Evolutionary conservation across 2,888 invertebrate genomes (phyloP), one percentile per base, ranked within the genome.

Genomic region (Eristalis intricaria): DNA sequence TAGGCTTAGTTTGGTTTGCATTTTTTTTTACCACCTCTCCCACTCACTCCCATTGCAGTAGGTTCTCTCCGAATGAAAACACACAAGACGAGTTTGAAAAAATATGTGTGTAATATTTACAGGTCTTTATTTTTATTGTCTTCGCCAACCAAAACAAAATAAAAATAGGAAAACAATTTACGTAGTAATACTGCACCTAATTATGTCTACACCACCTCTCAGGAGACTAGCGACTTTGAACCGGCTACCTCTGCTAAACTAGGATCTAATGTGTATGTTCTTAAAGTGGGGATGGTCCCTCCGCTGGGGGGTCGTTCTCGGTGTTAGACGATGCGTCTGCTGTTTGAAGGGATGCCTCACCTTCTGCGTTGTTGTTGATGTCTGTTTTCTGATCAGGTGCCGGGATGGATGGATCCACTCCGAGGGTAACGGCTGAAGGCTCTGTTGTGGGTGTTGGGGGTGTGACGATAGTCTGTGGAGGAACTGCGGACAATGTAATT

Each of bases 111-210:
- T 50, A 32, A 56, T 70, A 83, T 78, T 11, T 75, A 84, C 79
- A 84, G 50, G 29, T 64, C 22, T 74, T 64, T 58, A 65, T 75
- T 58, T 65, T 58, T 65, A 56, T 77, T 64, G 11, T 64, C 80
- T 66, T 65, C 35, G 50, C 68, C 43, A 43, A 61, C 11, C 22
- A 66, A 22, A 58, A 56, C 8, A 63, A 79, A 64, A 43, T 70
- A 69, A 69, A 73, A 32, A 58, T 29, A 58, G 23, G 26, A 40
- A 74, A 65, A 69, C 64, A 68, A 69, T 76, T 58, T 78, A 76
- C 79, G 81, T 63, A 74, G 79, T 88, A 89, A 89, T 89, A 90
- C 90, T 89, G 88, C 84, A 88, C 81, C 86, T 88, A 86, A 83
- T 68, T 88, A 23, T 76, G 73, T 69, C 71, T 63, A 76, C 19